A percentile compares a stretch with the other conserved stretches of the same genome.
Evolutionary conservation across 2,797 vertebrate species (phyloP).

Genomic region (Acanthis flammea): DNA sequence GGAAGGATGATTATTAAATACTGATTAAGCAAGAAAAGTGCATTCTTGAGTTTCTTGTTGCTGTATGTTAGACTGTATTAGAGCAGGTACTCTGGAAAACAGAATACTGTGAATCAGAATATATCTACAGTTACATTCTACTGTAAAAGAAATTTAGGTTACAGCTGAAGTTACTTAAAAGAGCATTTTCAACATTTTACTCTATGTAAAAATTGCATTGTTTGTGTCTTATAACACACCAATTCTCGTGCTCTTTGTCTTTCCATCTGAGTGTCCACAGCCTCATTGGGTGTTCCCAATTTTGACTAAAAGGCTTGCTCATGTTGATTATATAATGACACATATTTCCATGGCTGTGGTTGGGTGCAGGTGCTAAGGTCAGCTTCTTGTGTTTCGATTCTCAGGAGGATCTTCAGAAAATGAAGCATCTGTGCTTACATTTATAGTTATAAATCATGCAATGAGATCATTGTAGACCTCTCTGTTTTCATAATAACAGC

Average conservation of each 20-base stretch:
- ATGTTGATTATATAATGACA: slow-evolving; percentile 58
- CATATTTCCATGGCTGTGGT: slow-evolving; percentile 34
- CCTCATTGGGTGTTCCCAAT: slow-evolving; percentile 58
- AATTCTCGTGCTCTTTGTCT: background rate
- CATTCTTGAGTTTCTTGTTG: background rate
- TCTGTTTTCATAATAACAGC: slow-evolving; percentile 2
- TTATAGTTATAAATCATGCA: background rate
- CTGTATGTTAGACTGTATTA: background rate
- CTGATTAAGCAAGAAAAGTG: background rate
- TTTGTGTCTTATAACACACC: background rate
- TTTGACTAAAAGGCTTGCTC: slow-evolving; percentile 33
- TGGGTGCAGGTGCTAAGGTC: slow-evolving; percentile 48
- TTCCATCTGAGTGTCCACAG: background rate
- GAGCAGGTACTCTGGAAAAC: background rate
- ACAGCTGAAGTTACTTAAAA: background rate
- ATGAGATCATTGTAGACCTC: background rate
- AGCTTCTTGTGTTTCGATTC: slow-evolving; percentile 16
- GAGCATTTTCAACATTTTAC: background rate
- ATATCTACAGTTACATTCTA: background rate
- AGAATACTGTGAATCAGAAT: background rate
- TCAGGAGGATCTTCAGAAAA: slow-evolving; percentile 36
- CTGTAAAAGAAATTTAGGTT: background rate
- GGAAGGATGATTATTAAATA: background rate
- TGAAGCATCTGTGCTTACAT: slow-evolving; percentile 10
- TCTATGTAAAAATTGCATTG: background rate